These are phyloP conservation scores for Diorhabda sublineata DNA, from an alignment of 1,140 invertebrate genomes.

Conservation along the genomic window DNA sequence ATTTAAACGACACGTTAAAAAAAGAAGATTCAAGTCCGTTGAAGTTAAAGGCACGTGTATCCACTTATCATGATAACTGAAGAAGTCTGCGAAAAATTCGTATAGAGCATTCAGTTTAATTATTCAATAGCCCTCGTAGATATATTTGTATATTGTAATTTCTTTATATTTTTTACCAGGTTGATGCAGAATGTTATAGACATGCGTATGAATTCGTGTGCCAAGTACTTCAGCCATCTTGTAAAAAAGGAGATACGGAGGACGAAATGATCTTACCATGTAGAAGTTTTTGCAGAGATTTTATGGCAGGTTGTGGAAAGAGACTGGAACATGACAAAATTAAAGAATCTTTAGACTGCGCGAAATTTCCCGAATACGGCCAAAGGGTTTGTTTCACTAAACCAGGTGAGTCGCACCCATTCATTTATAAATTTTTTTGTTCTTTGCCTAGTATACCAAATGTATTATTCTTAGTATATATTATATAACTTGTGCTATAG, in stretches of 20 bases:
- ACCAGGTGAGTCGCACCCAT: slow-evolving; percentile 55
- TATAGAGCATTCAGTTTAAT: too few relatives aligned
- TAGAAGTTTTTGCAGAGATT: slow-evolving; percentile 78
- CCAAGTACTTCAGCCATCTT: slow-evolving; percentile 75
- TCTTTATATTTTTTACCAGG: slow-evolving; percentile 28
- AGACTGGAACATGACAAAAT: slow-evolving; percentile 63
- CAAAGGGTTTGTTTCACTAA: slow-evolving; percentile 68
- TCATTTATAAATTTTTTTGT: too few relatives aligned
- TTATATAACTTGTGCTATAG: too few relatives aligned
- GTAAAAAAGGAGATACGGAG: slow-evolving; percentile 51
- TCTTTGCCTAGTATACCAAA: too few relatives aligned
- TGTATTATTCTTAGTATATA: too few relatives aligned
- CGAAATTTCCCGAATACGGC: slow-evolving; percentile 72
- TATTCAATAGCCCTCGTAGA: too few relatives aligned
- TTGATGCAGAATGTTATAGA: slow-evolving; percentile 83
- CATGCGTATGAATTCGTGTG: slow-evolving; percentile 83
- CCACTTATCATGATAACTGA: too few relatives aligned
- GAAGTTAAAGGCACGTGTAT: too few relatives aligned
- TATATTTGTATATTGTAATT: background rate
- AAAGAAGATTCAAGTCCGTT: too few relatives aligned
- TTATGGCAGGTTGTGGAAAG: slow-evolving; percentile 75
- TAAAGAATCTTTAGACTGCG: slow-evolving; percentile 70
- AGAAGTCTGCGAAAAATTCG: too few relatives aligned
- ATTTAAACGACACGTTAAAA: too few relatives aligned
- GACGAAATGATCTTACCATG: slow-evolving; percentile 67